phyloP scores from a whole-genome alignment of 2,888 invertebrate genomes.

The Stenurella melanura region DNA sequence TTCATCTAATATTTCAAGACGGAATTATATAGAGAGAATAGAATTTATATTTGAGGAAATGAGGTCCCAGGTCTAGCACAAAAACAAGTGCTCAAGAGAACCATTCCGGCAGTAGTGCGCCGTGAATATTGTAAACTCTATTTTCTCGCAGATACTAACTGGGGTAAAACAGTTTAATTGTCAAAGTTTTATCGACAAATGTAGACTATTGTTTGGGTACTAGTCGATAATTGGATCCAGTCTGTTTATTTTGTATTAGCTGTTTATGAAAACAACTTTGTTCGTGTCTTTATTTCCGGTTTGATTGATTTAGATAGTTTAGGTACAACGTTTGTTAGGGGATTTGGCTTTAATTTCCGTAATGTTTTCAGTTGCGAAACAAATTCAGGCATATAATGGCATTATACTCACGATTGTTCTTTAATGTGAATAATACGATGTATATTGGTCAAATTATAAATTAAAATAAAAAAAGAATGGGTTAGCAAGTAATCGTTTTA shows the following conservation, averaged over 20 bases:
- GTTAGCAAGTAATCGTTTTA: too few species aligned
- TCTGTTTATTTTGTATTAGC: slow-evolving; percentile 5
- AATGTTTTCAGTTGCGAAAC: background rate
- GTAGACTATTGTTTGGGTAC: slow-evolving; percentile 1
- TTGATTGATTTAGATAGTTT: slow-evolving; percentile 21
- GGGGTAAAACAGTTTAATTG: slow-evolving; percentile 8
- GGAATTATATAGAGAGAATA: slow-evolving; percentile 12
- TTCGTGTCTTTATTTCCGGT: slow-evolving; percentile 11
- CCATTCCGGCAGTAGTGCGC: slow-evolving; percentile 1
- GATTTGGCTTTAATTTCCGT: background rate
- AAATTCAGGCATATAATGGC: background rate
- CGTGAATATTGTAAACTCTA: slow-evolving; percentile 19
- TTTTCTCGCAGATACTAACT: slow-evolving; percentile 14
- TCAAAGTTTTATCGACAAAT: slow-evolving; percentile 10
- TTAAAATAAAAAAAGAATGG: too few species aligned
- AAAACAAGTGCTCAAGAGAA: slow-evolving; percentile 8
- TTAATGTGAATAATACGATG: background rate
- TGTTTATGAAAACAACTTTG: slow-evolving; percentile 19
- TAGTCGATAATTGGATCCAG: slow-evolving; percentile 19
- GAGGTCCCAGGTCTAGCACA: background rate
- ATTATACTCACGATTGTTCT: background rate
- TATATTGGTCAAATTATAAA: background rate
- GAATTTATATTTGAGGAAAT: slow-evolving; percentile 19
- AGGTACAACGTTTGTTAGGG: background rate
- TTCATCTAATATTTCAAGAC: slow-evolving; percentile 8